phyloP scores from a whole-genome alignment of 2,113 vertebrate genomes.

The Sturnus vulgaris region DNA sequence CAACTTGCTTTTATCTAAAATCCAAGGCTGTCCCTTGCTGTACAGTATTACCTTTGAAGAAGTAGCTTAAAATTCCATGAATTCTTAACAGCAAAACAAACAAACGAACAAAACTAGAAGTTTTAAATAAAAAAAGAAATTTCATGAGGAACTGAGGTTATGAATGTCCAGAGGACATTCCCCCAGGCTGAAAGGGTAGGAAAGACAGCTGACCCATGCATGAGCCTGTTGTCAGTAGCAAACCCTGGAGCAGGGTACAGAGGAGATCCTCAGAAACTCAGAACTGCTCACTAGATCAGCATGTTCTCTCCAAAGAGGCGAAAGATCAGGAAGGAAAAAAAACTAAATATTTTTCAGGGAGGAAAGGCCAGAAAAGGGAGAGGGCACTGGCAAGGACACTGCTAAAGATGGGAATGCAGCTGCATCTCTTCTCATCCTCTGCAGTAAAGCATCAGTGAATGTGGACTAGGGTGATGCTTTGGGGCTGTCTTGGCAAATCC shows the following conservation, averaged over 20 bases:
- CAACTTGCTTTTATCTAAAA: background rate
- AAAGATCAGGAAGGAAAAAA: background rate
- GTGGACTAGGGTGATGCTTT: fast-evolving
- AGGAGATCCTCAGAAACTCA: background rate
- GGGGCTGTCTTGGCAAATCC: background rate
- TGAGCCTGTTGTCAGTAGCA: fast-evolving
- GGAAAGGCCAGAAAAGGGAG: background rate
- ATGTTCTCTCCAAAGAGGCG: background rate
- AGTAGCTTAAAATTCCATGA: background rate
- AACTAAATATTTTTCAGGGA: background rate
- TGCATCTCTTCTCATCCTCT: background rate
- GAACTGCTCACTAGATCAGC: background rate
- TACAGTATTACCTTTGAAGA: background rate
- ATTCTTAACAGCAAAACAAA: background rate
- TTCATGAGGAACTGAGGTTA: background rate
- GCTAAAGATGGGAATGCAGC: background rate
- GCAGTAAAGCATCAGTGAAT: background rate
- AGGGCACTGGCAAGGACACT: background rate
- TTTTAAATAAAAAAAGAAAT: background rate
- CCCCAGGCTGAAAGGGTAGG: background rate
- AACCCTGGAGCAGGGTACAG: background rate
- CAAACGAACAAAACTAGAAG: background rate
- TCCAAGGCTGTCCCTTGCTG: background rate
- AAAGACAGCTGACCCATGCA: background rate
- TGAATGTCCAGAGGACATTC: background rate